Evolutionary conservation across 2,888 invertebrate genomes (phyloP), one percentile per base, ranked within the genome.

Genomic region (Onchidella celtica): DNA sequence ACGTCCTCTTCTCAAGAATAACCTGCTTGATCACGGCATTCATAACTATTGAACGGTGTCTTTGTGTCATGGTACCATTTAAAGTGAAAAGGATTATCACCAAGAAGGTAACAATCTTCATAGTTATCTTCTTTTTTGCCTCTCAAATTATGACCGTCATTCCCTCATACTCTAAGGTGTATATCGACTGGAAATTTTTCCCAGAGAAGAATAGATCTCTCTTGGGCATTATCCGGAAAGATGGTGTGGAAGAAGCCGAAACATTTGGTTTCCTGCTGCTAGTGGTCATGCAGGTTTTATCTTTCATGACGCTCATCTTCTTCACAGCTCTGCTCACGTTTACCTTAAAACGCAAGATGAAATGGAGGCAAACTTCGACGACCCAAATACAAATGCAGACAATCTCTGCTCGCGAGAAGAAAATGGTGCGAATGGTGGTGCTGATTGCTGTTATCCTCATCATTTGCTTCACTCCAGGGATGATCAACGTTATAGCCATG

Each of bases 151-250:
- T 74, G 21, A 38, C 72, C 4, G 59, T 32, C 1, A 66, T 73
- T 21, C 55, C 74, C n/a, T 66, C 63, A 0, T 55, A 65, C 34
- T 32, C 29, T n/a, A 76, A 40, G n/a, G 55, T 34, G 3, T 69
- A 74, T n/a, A 59, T 66, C 21, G 65, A 38, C n/a, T 77, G 83
- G 40, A 65, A 69, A 17, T 79, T 79, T 32, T 65, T 57, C 66
- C 59, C 68, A 24, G 38, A 72, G 57, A 69, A 72, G 24, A 80
- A 70, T 55, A 61, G 77, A 32, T 57, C 40, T 21, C 61, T 83
- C 70, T 40, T 79, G 36, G 70, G 47, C 32, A 72, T 80, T 6
- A 68, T 27, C 0, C 32, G 36, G 4, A 9, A 59, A 32, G 61
- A 27, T 9, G 40, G 27, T 4, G 34, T 32, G n/a, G 70, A 65